phyloP scores from a whole-genome alignment of 2,797 vertebrate genomes.

The Pteronotus mesoamericanus region DNA sequence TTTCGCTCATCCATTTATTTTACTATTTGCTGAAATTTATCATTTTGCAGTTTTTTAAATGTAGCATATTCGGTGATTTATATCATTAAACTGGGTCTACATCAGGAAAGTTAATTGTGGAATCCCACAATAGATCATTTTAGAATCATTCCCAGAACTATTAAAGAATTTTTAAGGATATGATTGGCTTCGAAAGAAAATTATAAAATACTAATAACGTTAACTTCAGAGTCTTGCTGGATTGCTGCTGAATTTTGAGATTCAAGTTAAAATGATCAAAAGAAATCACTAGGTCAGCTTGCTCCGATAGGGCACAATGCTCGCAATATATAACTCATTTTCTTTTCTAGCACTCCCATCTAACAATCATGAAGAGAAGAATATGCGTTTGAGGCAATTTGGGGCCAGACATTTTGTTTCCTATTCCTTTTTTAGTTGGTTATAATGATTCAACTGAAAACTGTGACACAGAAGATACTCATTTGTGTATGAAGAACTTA shows the following conservation, averaged over 20 bases:
- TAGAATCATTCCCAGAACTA: background rate
- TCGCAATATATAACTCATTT: background rate
- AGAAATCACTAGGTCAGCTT: background rate
- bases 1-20: background rate
- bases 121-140: background rate
- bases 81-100: background rate
- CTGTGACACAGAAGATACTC: background rate
- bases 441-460: background rate
- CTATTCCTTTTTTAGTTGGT: background rate
- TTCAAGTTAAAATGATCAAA: conserved; percentile 14
- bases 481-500: background rate
- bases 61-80: background rate
- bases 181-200: background rate
- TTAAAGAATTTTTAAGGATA: background rate
- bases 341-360: background rate
- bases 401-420: background rate
- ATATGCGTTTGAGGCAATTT: background rate
- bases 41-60: background rate
- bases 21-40: background rate
- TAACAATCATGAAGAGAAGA: background rate
- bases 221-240: background rate
- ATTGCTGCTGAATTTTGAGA: background rate
- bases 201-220: background rate
- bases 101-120: background rate
- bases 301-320: background rate